Evolutionary conservation across 2,888 invertebrate genomes (phyloP).

Genomic region (Chalcosyrphus nemorum): DNA sequence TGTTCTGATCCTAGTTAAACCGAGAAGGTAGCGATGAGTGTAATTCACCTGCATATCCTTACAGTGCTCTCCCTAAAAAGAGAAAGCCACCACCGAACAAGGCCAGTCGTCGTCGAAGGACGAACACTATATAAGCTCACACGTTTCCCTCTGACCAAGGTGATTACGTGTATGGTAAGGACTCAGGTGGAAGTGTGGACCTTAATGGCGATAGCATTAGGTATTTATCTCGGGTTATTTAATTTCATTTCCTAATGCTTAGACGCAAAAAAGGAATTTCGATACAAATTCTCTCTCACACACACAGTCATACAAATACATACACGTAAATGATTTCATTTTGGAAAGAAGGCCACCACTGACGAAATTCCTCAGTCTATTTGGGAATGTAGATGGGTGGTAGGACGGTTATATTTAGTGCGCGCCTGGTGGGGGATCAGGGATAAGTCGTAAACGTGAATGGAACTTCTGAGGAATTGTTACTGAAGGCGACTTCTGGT

Average conservation of each 20-base stretch:
- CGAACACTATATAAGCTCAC: constrained; percentile 21
- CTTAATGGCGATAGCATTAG: constrained; percentile 65
- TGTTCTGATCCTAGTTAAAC: constrained; percentile 14
- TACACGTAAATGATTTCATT: not conserved
- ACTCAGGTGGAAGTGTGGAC: constrained; percentile 65
- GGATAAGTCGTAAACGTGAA: constrained; percentile 25
- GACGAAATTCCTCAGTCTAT: constrained; percentile 35
- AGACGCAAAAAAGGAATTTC: constrained; percentile 45
- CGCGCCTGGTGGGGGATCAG: not conserved
- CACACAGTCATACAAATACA: not conserved
- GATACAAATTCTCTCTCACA: constrained; percentile 13
- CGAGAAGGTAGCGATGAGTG: constrained; percentile 7
- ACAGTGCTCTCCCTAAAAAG: not conserved
- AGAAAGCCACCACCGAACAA: not conserved
- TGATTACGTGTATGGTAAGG: constrained; percentile 46
- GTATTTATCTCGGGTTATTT: constrained; percentile 70
- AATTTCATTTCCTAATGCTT: constrained; percentile 67
- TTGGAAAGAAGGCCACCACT: not conserved
- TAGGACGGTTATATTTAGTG: constrained; percentile 23
- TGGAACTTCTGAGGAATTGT: constrained; percentile 24
- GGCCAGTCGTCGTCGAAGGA: not conserved
- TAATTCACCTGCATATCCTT: constrained; percentile 37
- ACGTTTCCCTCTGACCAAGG: constrained; percentile 14
- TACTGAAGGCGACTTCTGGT: constrained; percentile 7
- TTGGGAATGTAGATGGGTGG: constrained; percentile 9